Percentiles rank a stretch among this genome's conserved stretches.
These are phyloP conservation scores for Apeira syringaria DNA, from an alignment of 2,888 invertebrate genomes.

Conservation along the genomic window DNA sequence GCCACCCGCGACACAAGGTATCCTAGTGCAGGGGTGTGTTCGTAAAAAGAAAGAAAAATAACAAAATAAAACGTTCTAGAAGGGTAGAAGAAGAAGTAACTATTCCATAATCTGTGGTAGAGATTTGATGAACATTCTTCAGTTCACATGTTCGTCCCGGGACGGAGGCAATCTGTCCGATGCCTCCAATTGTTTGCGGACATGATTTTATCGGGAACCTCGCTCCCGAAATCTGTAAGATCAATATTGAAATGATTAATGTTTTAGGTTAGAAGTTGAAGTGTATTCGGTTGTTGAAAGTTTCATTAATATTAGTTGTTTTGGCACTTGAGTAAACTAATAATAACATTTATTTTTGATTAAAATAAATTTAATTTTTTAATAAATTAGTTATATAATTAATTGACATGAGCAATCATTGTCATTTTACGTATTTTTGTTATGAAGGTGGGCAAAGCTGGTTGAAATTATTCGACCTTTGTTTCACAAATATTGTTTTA, in stretches of 20 bases:
- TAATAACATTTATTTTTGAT: too few species aligned
- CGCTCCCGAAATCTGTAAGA: constrained; percentile 34
- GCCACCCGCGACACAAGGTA: too few species aligned
- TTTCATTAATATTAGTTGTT: constrained; percentile 11
- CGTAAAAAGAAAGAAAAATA: too few species aligned
- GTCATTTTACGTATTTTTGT: too few species aligned
- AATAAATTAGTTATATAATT: too few species aligned
- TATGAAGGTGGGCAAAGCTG: too few species aligned
- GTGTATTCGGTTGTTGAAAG: constrained; percentile 16
- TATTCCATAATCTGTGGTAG: not conserved
- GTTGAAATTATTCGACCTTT: too few species aligned
- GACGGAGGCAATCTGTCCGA: constrained; percentile 61
- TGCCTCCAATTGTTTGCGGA: constrained; percentile 73
- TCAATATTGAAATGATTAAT: constrained; percentile 30
- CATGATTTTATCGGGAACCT: constrained; percentile 61
- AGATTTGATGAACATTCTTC: constrained; percentile 69
- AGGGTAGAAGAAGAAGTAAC: constrained; percentile 10
- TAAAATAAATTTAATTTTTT: too few species aligned
- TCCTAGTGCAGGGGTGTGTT: too few species aligned
- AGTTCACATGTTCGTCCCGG: constrained; percentile 59
- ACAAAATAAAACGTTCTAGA: constrained; percentile 34
- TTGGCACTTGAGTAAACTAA: constrained; percentile 4
- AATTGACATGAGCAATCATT: too few species aligned
- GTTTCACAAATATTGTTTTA: too few species aligned
- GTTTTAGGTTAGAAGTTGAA: constrained; percentile 14